Evolutionary conservation across 2,797 vertebrate genomes (phyloP).

Genomic region (Hemitrygon akajei): DNA sequence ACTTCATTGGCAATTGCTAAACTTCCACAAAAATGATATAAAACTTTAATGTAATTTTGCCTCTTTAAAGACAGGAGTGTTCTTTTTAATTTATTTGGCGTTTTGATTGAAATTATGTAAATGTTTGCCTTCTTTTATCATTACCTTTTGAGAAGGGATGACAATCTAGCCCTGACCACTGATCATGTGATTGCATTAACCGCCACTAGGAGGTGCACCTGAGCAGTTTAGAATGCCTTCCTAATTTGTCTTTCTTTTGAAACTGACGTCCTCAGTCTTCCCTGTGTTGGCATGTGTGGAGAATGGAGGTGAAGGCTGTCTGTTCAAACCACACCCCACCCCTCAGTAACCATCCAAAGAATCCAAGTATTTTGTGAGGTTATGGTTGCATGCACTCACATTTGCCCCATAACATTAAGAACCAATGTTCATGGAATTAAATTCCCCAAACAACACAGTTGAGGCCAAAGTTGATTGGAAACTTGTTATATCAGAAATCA

Average conservation of each 20-base stretch:
- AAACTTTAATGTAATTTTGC: not conserved
- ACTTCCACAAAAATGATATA: not conserved
- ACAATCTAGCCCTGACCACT: not conserved
- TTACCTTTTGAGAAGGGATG: too few species aligned
- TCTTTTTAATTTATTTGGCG: not conserved
- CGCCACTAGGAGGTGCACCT: conserved; percentile 1
- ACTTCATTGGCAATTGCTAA: not conserved
- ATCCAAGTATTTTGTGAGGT: too few species aligned
- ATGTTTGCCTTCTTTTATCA: not conserved
- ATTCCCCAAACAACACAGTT: not conserved
- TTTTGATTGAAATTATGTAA: not conserved
- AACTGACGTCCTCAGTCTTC: not conserved
- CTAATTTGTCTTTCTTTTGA: not conserved
- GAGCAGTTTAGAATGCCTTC: not conserved
- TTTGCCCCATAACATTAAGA: too few species aligned
- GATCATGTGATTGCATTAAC: not conserved
- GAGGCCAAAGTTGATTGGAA: not conserved
- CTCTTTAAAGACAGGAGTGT: not conserved
- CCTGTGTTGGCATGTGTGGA: not conserved
- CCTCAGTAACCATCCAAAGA: too few species aligned
- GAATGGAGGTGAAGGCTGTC: too few species aligned
- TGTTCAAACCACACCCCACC: too few species aligned
- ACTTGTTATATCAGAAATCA: not conserved
- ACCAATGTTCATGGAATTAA: too few species aligned
- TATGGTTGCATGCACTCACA: too few species aligned